phyloP scores from a whole-genome alignment of 1,140 invertebrate species.

The Meloidogyne hapla region DNA sequence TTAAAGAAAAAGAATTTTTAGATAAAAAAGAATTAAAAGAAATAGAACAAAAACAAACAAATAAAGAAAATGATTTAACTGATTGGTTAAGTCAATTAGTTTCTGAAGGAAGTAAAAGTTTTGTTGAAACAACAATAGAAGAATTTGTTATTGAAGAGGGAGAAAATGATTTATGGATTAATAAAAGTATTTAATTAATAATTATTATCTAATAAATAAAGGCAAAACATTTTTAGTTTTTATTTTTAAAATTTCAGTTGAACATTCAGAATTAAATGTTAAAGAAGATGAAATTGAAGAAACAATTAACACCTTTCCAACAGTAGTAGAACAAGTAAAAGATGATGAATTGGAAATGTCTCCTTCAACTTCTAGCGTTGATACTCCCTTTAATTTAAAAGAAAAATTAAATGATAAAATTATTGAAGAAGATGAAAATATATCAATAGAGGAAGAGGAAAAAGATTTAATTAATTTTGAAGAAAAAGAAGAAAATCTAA shows the following conservation, averaged over 20 bases:
- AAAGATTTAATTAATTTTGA: background rate
- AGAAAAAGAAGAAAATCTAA: background rate
- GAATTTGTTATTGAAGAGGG: background rate
- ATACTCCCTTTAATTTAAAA: background rate
- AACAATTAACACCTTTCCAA: background rate
- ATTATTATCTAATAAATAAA: no score
- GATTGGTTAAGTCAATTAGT: constrained; percentile 3
- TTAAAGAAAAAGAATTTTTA: background rate
- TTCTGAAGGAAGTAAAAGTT: background rate
- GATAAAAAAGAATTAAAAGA: background rate
- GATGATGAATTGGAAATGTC: background rate
- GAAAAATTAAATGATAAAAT: background rate
- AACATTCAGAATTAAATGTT: no score
- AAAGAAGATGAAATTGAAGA: background rate
- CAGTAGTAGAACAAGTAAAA: background rate
- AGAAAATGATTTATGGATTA: no score
- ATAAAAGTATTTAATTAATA: no score
- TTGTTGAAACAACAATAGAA: background rate
- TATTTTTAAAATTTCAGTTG: no score
- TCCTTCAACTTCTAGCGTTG: background rate
- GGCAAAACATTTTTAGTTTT: no score
- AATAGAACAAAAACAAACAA: no score
- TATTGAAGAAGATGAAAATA: no score
- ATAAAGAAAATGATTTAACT: background rate
- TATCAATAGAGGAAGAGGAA: no score